Percentiles rank a stretch among this genome's conserved stretches.
These are phyloP conservation scores for Hypena proboscidalis DNA, from an alignment of 2,888 invertebrate species.

Conservation along the genomic window DNA sequence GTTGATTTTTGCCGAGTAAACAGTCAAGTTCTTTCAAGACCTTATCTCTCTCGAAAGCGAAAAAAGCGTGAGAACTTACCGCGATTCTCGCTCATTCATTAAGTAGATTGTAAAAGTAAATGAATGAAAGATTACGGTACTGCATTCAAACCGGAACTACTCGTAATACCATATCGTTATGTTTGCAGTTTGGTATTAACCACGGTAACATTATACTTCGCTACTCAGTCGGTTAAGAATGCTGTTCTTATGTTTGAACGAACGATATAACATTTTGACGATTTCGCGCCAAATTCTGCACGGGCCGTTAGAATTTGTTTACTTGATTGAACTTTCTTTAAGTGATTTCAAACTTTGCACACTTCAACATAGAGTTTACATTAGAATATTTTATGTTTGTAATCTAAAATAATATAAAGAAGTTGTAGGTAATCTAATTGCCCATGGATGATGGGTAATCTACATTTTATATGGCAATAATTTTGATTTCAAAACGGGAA, in stretches of 20 bases:
- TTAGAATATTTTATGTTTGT: slow-evolving; percentile 1
- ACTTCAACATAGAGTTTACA: slow-evolving; percentile 1
- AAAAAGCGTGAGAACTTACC: slow-evolving; percentile 4
- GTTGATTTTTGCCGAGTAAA: too few relatives aligned
- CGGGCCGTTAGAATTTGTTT: slow-evolving; percentile 45
- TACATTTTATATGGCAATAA: slow-evolving; percentile 21
- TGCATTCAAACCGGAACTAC: slow-evolving; percentile 23
- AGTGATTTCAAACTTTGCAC: slow-evolving; percentile 12
- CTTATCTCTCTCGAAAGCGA: too few relatives aligned
- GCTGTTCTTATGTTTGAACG: slow-evolving; percentile 40
- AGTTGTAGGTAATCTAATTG: slow-evolving; percentile 35
- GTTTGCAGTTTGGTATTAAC: slow-evolving; percentile 23
- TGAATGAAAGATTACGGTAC: slow-evolving; percentile 29
- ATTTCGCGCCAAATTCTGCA: slow-evolving; percentile 51
- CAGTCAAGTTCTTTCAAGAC: too few relatives aligned
- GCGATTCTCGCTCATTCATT: neutral
- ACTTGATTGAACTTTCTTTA: slow-evolving; percentile 14
- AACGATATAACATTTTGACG: slow-evolving; percentile 47
- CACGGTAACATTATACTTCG: slow-evolving; percentile 20
- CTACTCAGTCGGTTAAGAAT: slow-evolving; percentile 12
- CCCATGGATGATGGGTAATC: slow-evolving; percentile 30
- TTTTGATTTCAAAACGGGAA: slow-evolving; percentile 23
- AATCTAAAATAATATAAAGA: slow-evolving; percentile 22
- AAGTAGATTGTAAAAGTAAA: slow-evolving; percentile 19
- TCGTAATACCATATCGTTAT: slow-evolving; percentile 20